Percentiles rank a stretch among this genome's conserved stretches.
Evolutionary conservation across 2,888 invertebrate species (phyloP).

Genomic region (Epinotia brunnichana): DNA sequence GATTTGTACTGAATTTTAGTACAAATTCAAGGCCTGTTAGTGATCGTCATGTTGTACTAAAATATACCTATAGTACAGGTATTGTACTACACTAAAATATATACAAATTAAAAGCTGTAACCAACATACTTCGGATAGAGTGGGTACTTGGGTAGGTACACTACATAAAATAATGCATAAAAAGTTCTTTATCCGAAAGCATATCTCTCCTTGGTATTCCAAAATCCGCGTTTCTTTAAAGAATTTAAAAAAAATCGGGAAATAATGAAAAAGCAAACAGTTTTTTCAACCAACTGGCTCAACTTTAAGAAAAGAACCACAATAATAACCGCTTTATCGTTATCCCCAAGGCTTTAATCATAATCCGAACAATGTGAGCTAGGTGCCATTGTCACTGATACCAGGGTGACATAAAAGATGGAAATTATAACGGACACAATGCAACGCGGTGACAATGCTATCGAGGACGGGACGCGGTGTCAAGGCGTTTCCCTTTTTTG

Average conservation of each 20-base stretch:
- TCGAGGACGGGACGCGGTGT: slow-evolving; percentile 57
- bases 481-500: slow-evolving; percentile 72
- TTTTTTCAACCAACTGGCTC: not conserved
- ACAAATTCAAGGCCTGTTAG: not conserved
- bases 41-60: too few species aligned
- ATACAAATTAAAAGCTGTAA: too few species aligned
- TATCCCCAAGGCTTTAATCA: slow-evolving; percentile 24
- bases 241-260: too few species aligned
- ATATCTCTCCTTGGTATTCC: too few species aligned
- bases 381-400: slow-evolving; percentile 34
- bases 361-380: slow-evolving; percentile 32
- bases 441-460: slow-evolving; percentile 61
- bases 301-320: not conserved
- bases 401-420: slow-evolving; percentile 47
- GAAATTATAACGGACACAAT: slow-evolving; percentile 57
- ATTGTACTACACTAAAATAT: too few species aligned
- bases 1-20: not conserved
- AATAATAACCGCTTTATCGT: not conserved
- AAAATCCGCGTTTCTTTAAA: too few species aligned
- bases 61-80: too few species aligned
- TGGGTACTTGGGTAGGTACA: too few species aligned
- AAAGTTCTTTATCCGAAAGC: too few species aligned
- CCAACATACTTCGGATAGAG: too few species aligned
- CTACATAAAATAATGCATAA: too few species aligned
- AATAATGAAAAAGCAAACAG: not conserved